These are phyloP conservation scores for Heliconius charithonia DNA, from an alignment of 2,888 invertebrate species.

Conservation along the genomic window DNA sequence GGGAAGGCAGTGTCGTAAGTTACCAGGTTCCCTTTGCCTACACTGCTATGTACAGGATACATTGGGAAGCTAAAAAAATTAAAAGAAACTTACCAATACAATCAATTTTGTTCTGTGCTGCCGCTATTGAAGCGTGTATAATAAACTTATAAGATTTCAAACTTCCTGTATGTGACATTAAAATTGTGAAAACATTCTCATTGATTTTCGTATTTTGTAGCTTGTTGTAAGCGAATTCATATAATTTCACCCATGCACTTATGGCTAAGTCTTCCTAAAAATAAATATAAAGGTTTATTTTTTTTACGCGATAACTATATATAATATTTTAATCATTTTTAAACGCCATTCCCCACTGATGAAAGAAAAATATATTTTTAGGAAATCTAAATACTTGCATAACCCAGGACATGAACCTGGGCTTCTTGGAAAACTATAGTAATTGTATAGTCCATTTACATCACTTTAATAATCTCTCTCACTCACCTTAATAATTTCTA, in stretches of 20 bases:
- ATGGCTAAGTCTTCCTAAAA: slow-evolving; percentile 57
- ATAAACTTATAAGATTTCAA: slow-evolving; percentile 52
- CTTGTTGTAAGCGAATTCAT: slow-evolving; percentile 50
- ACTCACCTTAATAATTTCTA: too few relatives aligned
- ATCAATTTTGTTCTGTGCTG: slow-evolving; percentile 56
- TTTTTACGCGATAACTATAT: not conserved
- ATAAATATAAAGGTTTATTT: not conserved
- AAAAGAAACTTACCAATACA: slow-evolving; percentile 4
- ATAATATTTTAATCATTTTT: not conserved
- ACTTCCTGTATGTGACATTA: slow-evolving; percentile 32
- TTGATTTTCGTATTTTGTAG: slow-evolving; percentile 47
- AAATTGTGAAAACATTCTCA: slow-evolving; percentile 49
- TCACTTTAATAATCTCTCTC: too few relatives aligned
- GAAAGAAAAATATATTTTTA: not conserved
- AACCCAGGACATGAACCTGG: too few relatives aligned
- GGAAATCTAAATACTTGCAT: too few relatives aligned
- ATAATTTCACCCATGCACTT: slow-evolving; percentile 59
- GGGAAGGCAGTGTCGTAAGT: too few relatives aligned
- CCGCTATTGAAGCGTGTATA: slow-evolving; percentile 54
- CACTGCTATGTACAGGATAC: too few relatives aligned
- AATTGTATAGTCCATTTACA: not conserved
- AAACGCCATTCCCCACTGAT: not conserved
- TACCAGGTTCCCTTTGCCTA: too few relatives aligned
- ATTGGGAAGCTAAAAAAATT: not conserved
- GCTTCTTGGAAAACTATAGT: not conserved